Evolutionary conservation across 2,797 vertebrate genomes (phyloP), one percentile per base, ranked within the genome.

Genomic region (Danio choprae): DNA sequence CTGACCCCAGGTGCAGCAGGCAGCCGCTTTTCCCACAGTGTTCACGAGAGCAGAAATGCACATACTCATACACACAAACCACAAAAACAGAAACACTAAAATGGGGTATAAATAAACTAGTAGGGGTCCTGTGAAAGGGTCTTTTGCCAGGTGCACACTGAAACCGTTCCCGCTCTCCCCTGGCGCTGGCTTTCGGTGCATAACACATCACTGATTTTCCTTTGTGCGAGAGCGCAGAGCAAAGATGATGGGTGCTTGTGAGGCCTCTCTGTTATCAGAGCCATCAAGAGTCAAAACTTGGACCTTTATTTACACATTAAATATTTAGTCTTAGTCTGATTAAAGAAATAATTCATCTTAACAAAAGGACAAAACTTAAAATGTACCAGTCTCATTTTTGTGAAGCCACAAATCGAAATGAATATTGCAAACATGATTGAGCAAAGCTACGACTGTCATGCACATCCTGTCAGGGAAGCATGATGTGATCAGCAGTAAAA

Each of bases 1-100:
- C 67, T 84, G 74, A 85, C 70, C 83, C 72, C 85, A 86, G 84
- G 85, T 88, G 87, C 81, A 77, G 53, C 15, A n/a, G 74, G 40
- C 7, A 65, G 40, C 36, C 60, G 15, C 79, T 72, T 78, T 84
- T 86, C 84, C 79, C 85, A 85, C 82, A 69, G 71, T 70, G 58
- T 43, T 20, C 46, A 41, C 69, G 13, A 64, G 20, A 44, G 53
- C 46, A 83, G 46, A 79, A 74, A 64, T 59, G 36, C 40, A 68
- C 67, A 78, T 46, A 36, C 15, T 53, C 51, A 77, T 29, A 60
- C 60, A 69, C 64, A 72, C 56, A 81, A 65, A 78, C 62, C 51
- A 41, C 74, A 72, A 73, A 71, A 63, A 46, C 16, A 36, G 59
- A 59, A 62, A 71, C 44, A 65, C 50, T 62, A 51, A 58, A 62